Base-by-base conservation (phyloP, 1,140 invertebrate species). In the Archegozetes longisetosus region DNA sequence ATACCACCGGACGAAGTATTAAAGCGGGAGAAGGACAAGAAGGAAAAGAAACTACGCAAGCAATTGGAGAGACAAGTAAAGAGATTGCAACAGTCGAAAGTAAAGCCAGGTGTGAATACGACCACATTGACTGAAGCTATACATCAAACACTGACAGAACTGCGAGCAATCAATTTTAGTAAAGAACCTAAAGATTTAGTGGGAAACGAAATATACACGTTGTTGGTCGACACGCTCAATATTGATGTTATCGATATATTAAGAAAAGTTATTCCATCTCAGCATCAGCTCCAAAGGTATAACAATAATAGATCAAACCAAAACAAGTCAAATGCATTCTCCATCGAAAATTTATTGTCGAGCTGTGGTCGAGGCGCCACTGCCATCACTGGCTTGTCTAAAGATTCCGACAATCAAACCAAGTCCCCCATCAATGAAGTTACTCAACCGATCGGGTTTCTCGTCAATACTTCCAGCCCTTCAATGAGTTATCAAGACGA, bases 1-100 rank as follows among this genome's bases (percentile, higher is more conserved):
- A 96, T 98, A 63, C 88, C 89, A 27, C 87, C 88, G 3, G 90
- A 92, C 66, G 93, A 97, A 74, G 79, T 96, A 23, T 79, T 85
- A 64, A 82, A 87, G 60, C 83, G 90, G 70, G 93, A 97, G 74
- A 79, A 83, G 62, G 87, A 93, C 64, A 81, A 86, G 69, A 65
- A 85, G 40, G 76, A 77, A 62, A 75, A 74, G 65, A 78, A 95
- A 74, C 76, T 94, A 67, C 79, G 87, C 68, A 96, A 96, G 74
- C 86, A 90, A 64, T 78, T 94, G 63, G 89, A 94, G 70, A 77
- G 88, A 56, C 89, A 93, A 72, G 88, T 89, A 64, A 78, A 87
- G 65, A 91, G 93, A 71, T 76, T 93, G 62, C 56, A 59, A 48
- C 56, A 60, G 40, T 62, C 55, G 12, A 62, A 58, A 24, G 22